Evolutionary conservation across 1,140 invertebrate genomes (phyloP), one percentile per base, ranked within the genome.

Genomic region (Plutomurus gul): DNA sequence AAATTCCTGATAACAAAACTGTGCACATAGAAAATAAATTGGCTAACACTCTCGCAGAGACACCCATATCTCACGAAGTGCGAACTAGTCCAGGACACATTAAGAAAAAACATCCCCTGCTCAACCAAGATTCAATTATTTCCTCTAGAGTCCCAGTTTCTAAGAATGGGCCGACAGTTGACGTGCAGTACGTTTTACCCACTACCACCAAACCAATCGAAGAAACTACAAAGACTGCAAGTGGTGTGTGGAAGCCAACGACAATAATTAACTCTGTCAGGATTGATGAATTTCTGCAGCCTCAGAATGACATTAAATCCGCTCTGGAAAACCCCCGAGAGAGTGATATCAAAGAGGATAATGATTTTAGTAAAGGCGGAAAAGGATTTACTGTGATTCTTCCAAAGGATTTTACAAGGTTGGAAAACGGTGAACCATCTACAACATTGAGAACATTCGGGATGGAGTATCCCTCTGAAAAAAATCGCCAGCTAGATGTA

Each of bases 1-100:
- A 83, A 51, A 46, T 81, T 4, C 82, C 82, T 18, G 82, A 83
- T 16, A 76, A 83, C 56, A 83, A 83, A 65, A 78, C 80, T n/a
- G 51, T 78, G 1, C 39, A 25, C 1, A 73, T 83, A 47, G 46
- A 40, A 16, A 78, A 81, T 27, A 56, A 65, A 20, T 37, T 83
- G 18, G 79, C 76, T 33, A 49, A 75, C 8, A n/a, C 13, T 5
- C 11, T 71, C 5, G 65, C 56, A 43, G 65, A 56, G 5, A 71
- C 33, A 16, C 71, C 71, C 4, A 39, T 83, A 16, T 43, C 77
- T 20, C 82, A 76, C 16, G 82, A 81, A 16, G 36, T 72, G 6
- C 36, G 70, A 3, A 22, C 11, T 20, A 22, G 16, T 36, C 65
- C 65, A 22, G 65, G 65, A 8, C 65, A 71, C 18, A 20, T 71